phyloP scores from a whole-genome alignment of 2,113 vertebrate genomes.

The Euleptes europaea region DNA sequence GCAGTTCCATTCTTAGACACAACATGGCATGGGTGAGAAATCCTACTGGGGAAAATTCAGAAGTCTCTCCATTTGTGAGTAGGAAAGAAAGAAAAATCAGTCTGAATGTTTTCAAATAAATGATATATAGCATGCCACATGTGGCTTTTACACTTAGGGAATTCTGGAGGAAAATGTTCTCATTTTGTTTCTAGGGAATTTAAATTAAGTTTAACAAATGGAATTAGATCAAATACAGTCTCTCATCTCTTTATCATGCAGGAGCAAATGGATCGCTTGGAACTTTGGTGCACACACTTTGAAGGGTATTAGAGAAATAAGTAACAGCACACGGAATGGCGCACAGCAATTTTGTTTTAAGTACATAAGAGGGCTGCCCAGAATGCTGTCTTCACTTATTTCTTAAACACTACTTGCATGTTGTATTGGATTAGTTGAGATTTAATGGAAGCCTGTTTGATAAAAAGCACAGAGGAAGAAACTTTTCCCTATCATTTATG shows the following conservation, averaged over 20 bases:
- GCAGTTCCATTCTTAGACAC: too few relatives aligned
- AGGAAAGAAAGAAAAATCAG: background rate
- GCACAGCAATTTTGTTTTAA: slow-evolving; percentile 4
- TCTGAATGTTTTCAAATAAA: background rate
- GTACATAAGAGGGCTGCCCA: background rate
- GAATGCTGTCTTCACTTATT: background rate
- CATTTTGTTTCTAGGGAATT: background rate
- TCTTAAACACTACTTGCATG: background rate
- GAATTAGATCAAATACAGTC: background rate
- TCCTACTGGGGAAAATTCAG: too few relatives aligned
- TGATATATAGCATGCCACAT: background rate
- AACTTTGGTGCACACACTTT: background rate
- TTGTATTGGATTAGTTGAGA: background rate
- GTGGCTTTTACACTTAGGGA: background rate
- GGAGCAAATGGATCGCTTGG: background rate
- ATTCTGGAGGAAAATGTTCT: background rate
- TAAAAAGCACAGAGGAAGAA: background rate
- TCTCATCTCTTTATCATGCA: background rate
- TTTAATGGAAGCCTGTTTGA: background rate
- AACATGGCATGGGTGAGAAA: too few relatives aligned
- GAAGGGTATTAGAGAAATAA: background rate
- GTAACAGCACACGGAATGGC: background rate
- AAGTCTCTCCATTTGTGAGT: too few relatives aligned
- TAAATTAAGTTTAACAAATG: background rate
- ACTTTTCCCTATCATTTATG: background rate